Evolutionary conservation across 1,140 invertebrate genomes (phyloP), one percentile per base, ranked within the genome.

Genomic region (Schlechtendalia chinensis): DNA sequence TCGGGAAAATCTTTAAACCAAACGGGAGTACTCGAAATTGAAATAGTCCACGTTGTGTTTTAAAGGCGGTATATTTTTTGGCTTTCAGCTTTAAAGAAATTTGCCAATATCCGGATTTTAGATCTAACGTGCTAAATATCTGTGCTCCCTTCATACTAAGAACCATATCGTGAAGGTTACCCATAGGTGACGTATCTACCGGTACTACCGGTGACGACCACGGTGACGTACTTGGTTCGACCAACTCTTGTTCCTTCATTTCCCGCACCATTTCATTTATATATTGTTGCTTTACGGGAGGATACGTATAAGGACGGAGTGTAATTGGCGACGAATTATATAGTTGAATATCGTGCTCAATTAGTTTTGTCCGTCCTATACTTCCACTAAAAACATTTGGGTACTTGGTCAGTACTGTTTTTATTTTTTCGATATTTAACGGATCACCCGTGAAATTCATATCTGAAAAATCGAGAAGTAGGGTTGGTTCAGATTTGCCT

Each of bases 101-200:
- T n/a, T 74, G 69, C 45, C 50, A 53, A 53, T 50, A 74, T 50
- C 47, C 47, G 24, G 39, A 50, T 24, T 74, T 74, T 5, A 74
- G 69, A 24, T 74, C 69, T n/a, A 74, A 53, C 45, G 12, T 53
- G 24, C 11, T 50, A 53, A 74, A 74, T 50, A 50, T n/a, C 1
- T 14, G 1, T 6, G 69, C 69, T 4, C 47, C 47, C 2, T 45
- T 54, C 17, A 83, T 58, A 17, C 17, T 14, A 81, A 86, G 84
- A 1, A 90, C 80, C 17, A 82, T 83, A 39, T 88, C 86, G 24
- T 88, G 85, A 27, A 89, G 88, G 8, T 84, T 65, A 0, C 87
- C 88, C 1, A 90, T 80, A 0, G 88, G 88, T 81, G 85, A 89
- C 24, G n/a, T 6, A n/a, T n/a, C n/a, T n/a, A n/a, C n/a, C n/a